Conservation (phyloP, 2,888 invertebrate species). For the Amiota communis region DNA sequence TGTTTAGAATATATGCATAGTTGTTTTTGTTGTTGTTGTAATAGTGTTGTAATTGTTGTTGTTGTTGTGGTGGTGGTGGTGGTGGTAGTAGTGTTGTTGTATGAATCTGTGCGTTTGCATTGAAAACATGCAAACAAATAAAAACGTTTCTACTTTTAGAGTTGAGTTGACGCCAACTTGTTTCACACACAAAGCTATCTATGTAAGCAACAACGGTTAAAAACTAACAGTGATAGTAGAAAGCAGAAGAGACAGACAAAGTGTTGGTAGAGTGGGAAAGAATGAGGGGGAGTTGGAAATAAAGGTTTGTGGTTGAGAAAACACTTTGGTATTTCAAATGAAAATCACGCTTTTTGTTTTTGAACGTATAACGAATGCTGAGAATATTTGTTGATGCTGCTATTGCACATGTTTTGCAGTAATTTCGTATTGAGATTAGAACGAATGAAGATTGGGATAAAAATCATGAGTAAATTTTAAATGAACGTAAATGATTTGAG, state of each 20-base stretch:
- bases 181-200: conserved; percentile 7
- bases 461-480: too few relatives aligned
- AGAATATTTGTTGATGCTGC: too few relatives aligned
- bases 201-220: too few relatives aligned
- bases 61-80: conserved; percentile 14
- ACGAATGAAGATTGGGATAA: too few relatives aligned
- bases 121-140: conserved; percentile 23
- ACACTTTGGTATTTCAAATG: conserved; percentile 5
- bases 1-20: background rate
- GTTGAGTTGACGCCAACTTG: too few relatives aligned
- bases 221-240: too few relatives aligned
- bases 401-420: too few relatives aligned
- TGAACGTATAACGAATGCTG: too few relatives aligned
- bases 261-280: background rate
- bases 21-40: background rate
- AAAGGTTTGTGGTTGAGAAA: background rate
- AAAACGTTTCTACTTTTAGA: too few relatives aligned
- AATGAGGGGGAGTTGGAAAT: background rate
- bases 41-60: background rate
- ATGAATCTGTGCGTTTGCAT: conserved; percentile 14
- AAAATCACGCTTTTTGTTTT: conserved; percentile 8
- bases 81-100: background rate
- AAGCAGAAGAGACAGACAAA: too few relatives aligned
- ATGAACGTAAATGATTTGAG: too few relatives aligned
- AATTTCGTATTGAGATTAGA: too few relatives aligned